Evolutionary conservation across 1,140 invertebrate genomes (phyloP), one percentile per base, ranked within the genome.

Genomic region (Radopholus similis): DNA sequence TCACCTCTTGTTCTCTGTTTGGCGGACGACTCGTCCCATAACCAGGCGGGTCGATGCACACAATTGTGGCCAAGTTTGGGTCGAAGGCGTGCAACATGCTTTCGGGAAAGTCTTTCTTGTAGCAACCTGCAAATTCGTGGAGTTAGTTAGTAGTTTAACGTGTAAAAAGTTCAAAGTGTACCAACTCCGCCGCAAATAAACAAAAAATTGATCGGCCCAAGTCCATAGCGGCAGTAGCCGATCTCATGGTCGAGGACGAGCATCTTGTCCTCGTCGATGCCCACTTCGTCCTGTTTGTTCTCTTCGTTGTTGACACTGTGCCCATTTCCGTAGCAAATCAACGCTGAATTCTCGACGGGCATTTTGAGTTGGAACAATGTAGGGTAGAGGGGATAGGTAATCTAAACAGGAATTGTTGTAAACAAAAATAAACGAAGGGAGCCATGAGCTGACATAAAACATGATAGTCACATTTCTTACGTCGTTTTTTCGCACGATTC

Each of bases 131-230:
- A 76, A 58, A 47, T 0, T 18, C 6, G 32, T 5, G 15, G 26
- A 26, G 23, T n/a, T 21, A 44, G 18, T 32, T 64, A 69, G 5
- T 2, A 21, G 9, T 13, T 66, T 62, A 51, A 23, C 4, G n/a
- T 2, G 18, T 26, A 42, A 21, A 15, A 49, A 59, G 56, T 49
- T 40, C 42, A 42, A 40, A 30, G 51, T 66, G 38, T 15, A 80
- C 76, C 78, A 40, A 81, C 78, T 6, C 76, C 78, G 49, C 78
- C 78, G 56, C 75, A 79, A 53, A 81, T 79, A 32, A 82, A 80
- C 2, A 81, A 59, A 56, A 78, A 66, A 30, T 79, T 74, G 35
- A 66, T 79, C 18, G 75, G 73, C 28, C 78, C 78, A 34, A 69
- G 58, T 4, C 80, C 80, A 35, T 81, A 81, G 21, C 74, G 75